phyloP scores from a whole-genome alignment of 2,888 invertebrate species.

The Sericinus montela region DNA sequence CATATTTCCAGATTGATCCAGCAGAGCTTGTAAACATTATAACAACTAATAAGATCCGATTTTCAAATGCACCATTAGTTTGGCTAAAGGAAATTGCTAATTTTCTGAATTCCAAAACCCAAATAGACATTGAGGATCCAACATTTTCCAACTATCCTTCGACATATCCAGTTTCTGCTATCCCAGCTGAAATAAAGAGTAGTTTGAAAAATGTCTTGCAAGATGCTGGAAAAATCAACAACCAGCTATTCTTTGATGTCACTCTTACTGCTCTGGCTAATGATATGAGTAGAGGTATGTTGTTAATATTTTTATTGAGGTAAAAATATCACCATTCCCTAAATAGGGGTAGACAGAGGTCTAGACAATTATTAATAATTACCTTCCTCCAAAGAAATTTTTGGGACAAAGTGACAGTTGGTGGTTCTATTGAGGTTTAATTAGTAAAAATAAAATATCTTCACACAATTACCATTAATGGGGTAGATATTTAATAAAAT shows the following conservation, averaged over 20 bases:
- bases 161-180: slow-evolving; percentile 77
- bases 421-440: too few species aligned
- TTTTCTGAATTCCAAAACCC: slow-evolving; percentile 81
- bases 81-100: slow-evolving; percentile 85
- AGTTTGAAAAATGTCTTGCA: slow-evolving; percentile 71
- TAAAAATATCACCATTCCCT: too few species aligned
- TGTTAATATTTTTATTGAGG: neutral
- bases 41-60: slow-evolving; percentile 80
- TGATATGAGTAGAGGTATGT: slow-evolving; percentile 84
- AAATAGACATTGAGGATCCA: slow-evolving; percentile 82
- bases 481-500: too few species aligned
- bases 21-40: slow-evolving; percentile 73
- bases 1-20: slow-evolving; percentile 77
- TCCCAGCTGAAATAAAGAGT: slow-evolving; percentile 63
- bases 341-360: too few species aligned
- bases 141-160: slow-evolving; percentile 77
- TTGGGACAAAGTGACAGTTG: too few species aligned
- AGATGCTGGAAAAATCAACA: slow-evolving; percentile 81
- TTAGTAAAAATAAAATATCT: too few species aligned
- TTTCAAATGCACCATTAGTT: slow-evolving; percentile 83
- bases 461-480: too few species aligned
- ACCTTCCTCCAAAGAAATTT: too few species aligned
- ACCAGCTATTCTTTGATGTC: slow-evolving; percentile 85
- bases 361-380: too few species aligned
- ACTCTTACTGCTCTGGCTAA: slow-evolving; percentile 84